These are phyloP conservation scores for Periophthalmus magnuspinnatus DNA, from an alignment of 2,797 vertebrate genomes.

Conservation along the genomic window DNA sequence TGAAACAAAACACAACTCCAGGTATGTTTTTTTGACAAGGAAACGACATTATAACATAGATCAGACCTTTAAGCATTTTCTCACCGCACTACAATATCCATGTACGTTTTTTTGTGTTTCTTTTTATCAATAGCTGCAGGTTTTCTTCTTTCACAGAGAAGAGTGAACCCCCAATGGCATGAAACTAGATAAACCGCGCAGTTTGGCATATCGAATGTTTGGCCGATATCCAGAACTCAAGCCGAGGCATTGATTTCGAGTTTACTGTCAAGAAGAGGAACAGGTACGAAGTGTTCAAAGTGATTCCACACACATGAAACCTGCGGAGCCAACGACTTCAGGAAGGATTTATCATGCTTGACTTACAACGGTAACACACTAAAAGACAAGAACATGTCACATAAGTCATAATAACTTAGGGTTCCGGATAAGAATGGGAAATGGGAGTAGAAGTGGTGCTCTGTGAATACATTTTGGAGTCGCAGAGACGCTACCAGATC, in stretches of 20 bases:
- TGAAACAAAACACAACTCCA: too few species aligned
- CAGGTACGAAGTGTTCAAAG: conserved; percentile 32
- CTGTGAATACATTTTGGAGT: conserved; percentile 8
- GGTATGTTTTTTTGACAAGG: too few species aligned
- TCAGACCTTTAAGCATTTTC: neutral
- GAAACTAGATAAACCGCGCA: conserved; percentile 48
- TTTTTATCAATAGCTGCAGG: conserved; percentile 31
- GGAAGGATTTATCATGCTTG: conserved; percentile 42
- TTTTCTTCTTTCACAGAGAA: conserved; percentile 50
- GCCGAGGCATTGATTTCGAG: conserved; percentile 37
- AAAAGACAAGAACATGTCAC: conserved; percentile 19
- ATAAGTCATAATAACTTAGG: conserved; percentile 41
- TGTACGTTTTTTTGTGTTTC: neutral
- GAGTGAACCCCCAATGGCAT: conserved; percentile 47
- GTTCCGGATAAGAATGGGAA: conserved; percentile 18
- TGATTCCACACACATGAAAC: conserved; percentile 13
- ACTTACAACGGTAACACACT: conserved; percentile 47
- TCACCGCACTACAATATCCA: neutral
- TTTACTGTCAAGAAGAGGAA: conserved; percentile 43
- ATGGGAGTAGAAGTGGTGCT: conserved; percentile 20
- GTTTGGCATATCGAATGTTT: conserved; percentile 41
- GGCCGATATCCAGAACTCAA: conserved; percentile 53
- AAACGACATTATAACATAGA: too few species aligned
- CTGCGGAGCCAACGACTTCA: conserved; percentile 26
- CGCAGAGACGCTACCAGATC: conserved; percentile 34